phyloP scores from a whole-genome alignment of 2,797 vertebrate genomes.

The Todus mexicanus region DNA sequence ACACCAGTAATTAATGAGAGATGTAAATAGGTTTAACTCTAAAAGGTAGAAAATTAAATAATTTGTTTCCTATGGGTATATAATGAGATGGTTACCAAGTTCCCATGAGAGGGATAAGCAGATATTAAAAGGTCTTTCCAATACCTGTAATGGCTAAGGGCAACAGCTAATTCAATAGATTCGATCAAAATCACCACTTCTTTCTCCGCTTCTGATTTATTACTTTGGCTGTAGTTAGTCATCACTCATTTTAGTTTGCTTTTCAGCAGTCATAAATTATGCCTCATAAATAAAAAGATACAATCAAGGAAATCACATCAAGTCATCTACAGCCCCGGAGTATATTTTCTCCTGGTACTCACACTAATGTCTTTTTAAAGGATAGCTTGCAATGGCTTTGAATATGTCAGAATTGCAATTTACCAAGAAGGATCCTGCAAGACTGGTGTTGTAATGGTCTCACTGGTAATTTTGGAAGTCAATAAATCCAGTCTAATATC shows the following conservation, averaged over 20 bases:
- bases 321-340: slow-evolving; percentile 86
- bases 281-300: slow-evolving; percentile 98
- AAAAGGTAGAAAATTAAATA: slow-evolving; percentile 78
- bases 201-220: slow-evolving; percentile 91
- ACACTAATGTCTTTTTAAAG: slow-evolving; percentile 85
- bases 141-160: slow-evolving; percentile 91
- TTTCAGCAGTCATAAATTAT: slow-evolving; percentile 94
- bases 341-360: slow-evolving; percentile 79
- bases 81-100: slow-evolving; percentile 78
- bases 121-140: slow-evolving; percentile 98
- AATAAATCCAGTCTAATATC: background rate
- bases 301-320: slow-evolving; percentile 97
- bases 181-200: slow-evolving; percentile 91
- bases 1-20: slow-evolving; percentile 68
- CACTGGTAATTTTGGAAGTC: background rate
- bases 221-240: slow-evolving; percentile 84
- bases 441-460: slow-evolving; percentile 4
- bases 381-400: slow-evolving; percentile 77
- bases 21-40: slow-evolving; percentile 70
- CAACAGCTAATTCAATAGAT: slow-evolving; percentile 97
- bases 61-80: slow-evolving; percentile 79
- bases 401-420: slow-evolving; percentile 14
- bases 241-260: slow-evolving; percentile 90
- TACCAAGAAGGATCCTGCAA: slow-evolving; percentile 61
- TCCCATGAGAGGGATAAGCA: slow-evolving; percentile 87